A percentile compares a stretch with the other conserved stretches of the same genome.
Evolutionary conservation across 2,797 vertebrate species (phyloP).

Genomic region (Squalus acanthias): DNA sequence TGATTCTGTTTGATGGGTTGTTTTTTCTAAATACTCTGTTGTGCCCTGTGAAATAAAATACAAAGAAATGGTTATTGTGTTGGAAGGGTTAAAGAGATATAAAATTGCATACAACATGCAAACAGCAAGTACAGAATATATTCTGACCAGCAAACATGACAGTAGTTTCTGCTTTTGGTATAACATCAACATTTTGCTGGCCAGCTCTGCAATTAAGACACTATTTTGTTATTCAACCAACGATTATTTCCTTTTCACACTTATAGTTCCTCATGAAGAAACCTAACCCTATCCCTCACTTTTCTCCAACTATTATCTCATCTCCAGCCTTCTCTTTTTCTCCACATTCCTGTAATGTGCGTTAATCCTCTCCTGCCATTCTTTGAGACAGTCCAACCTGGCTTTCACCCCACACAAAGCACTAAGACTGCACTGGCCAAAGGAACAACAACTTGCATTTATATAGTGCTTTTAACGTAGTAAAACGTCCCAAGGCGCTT

Average conservation of each 20-base stretch:
- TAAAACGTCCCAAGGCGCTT: too few species aligned
- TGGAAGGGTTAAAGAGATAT: not conserved
- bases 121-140: conserved; percentile 16
- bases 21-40: conserved; percentile 5
- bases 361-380: not conserved
- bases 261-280: not conserved
- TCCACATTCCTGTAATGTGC: not conserved
- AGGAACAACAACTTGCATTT: too few species aligned
- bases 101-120: not conserved
- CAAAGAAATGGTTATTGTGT: not conserved
- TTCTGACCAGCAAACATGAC: not conserved
- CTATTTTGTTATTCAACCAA: not conserved
- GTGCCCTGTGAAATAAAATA: conserved; percentile 10
- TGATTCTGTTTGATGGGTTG: not conserved
- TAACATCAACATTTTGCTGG: not conserved
- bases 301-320: not conserved
- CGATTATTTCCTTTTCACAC: not conserved
- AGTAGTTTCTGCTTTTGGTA: not conserved
- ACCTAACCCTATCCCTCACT: not conserved
- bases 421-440: too few species aligned
- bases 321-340: not conserved
- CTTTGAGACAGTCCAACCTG: not conserved
- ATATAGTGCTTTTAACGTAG: too few species aligned
- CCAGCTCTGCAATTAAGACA: not conserved
- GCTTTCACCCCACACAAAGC: not conserved